Base-by-base conservation (phyloP, 37 sponge, comb jelly and placozoan species). In the Geodia barretti region DNA sequence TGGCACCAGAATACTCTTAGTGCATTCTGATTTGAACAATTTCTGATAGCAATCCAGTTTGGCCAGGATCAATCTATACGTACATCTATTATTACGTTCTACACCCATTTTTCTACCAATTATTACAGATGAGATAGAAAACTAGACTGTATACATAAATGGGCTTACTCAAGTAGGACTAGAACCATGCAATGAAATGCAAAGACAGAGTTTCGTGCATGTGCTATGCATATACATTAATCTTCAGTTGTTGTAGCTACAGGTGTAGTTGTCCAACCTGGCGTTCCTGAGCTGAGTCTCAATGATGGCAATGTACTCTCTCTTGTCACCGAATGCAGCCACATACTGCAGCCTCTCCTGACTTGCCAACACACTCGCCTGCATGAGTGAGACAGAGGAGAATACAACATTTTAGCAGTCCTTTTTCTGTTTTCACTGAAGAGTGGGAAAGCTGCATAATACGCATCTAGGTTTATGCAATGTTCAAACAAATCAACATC, bases 301-400 rank as follows among this genome's bases (percentile, higher is more conserved):
- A 72, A 88, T 41, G 59, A 83, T 78, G 30, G 77, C 63, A 20
- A 88, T 78, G 68, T 83, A 83, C 66, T 82, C 78, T 64, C 67
- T 39, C 77, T 88, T 88, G 59, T 86, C 76, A 26, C 87, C 87
- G 38, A 86, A 86, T 11, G 87, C 87, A 1, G 72, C 32, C 60
- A 66, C 47, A 58, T 39, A 80, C 21, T 65, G 62, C 68, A 59
- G 72, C 28, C 32, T 63, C 37, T 79, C 58, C 64, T 78, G 74
- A 9, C 14, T 38, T 2, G 75, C 39, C 0, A 0, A 75, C 14
- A 3, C 69, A 24, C n/a, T 38, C 3, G 59, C 60, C 40, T 75
- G 35, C 17, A 63, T 4, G 14, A 2, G 14, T 1, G 39, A 4
- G 7, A 24, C 28, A 24, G 19, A 21, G 14, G 20, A 21, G 60